Base-by-base conservation (phyloP, 2,797 vertebrate species). In the Oreochromis mossambicus region DNA sequence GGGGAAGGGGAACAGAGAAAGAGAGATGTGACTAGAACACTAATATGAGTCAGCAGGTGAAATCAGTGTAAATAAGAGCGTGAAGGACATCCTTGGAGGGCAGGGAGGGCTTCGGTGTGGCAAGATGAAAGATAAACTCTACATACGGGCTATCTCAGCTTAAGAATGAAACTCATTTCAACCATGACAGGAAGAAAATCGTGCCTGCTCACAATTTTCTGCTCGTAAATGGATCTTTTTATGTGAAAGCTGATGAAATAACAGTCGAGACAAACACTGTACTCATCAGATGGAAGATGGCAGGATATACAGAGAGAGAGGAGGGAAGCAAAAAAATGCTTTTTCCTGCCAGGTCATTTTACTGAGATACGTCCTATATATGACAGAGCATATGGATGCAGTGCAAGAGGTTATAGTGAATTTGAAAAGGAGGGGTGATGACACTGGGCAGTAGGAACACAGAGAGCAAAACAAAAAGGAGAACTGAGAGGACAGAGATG, bases 21-120 rank as follows among this genome's bases (percentile, higher is more conserved):
- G 79, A n/a, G 77, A 91, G 87, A 96, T 90, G 93, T 95, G 95
- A 90, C 61, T 87, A 81, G 94, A 95, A 95, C 84, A 87, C 89
- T 94, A 96, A 96, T 95, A 75, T n/a, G 41, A 85, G 87, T 46
- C 79, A 66, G 51, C 46, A 89, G 90, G 91, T 86, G 80, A 85
- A 88, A 86, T 92, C 83, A 84, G 86, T 79, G 88, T 86, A 90
- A 94, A 94, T 86, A 92, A 89, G 61, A 82, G 79, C 82, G 52
- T 93, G 94, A 96, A 95, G 91, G 93, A 91, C 92, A 92, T 66
- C 55, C 78, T 87, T 61, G 19, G 68, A 87, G 84, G 84, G 36
- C 84, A 85, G 78, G 50, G 26, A 82, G 83, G 83, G 80, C 63
- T 75, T 85, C 63, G 63, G 26, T 21, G 7, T n/a, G 17, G 41